A percentile compares a stretch with the other conserved stretches of the same genome.
These are phyloP conservation scores for Chascanopsetta lugubris DNA, from an alignment of 2,113 vertebrate genomes.

Conservation along the genomic window DNA sequence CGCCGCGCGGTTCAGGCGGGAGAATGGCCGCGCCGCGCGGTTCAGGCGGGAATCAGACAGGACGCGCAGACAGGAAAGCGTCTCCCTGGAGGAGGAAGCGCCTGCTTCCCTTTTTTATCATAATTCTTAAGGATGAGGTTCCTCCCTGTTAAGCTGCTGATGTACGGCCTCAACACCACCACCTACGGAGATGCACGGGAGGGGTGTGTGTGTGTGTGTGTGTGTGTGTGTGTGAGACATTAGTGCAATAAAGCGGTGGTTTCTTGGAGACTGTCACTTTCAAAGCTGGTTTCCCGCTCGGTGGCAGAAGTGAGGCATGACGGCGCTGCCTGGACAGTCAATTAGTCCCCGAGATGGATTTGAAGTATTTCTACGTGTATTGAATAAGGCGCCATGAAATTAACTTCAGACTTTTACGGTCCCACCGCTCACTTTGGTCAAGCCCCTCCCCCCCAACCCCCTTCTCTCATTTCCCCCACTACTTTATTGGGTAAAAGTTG, in stretches of 20 bases:
- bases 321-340: not conserved
- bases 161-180: constrained; percentile 39
- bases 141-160: constrained; percentile 60
- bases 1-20: constrained; percentile 13
- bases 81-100: constrained; percentile 78
- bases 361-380: not conserved
- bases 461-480: too few species aligned
- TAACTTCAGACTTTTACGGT: not conserved
- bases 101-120: constrained; percentile 78
- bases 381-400: not conserved
- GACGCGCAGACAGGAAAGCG: constrained; percentile 72
- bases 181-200: constrained; percentile 24
- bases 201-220: constrained; percentile 17
- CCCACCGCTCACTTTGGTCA: not conserved
- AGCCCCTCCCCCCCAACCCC: too few species aligned
- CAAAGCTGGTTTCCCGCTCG: not conserved
- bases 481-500: too few species aligned
- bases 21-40: constrained; percentile 34
- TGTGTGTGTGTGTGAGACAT: not conserved
- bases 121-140: constrained; percentile 73
- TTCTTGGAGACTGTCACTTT: not conserved
- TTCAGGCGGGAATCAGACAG: constrained; percentile 72
- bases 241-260: too few species aligned
- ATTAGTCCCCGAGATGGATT: not conserved
- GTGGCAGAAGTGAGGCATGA: not conserved